A percentile compares a stretch with the other conserved stretches of the same genome.
phyloP scores from a whole-genome alignment of 2,797 vertebrate genomes.

The Mormyrops attenuatus region DNA sequence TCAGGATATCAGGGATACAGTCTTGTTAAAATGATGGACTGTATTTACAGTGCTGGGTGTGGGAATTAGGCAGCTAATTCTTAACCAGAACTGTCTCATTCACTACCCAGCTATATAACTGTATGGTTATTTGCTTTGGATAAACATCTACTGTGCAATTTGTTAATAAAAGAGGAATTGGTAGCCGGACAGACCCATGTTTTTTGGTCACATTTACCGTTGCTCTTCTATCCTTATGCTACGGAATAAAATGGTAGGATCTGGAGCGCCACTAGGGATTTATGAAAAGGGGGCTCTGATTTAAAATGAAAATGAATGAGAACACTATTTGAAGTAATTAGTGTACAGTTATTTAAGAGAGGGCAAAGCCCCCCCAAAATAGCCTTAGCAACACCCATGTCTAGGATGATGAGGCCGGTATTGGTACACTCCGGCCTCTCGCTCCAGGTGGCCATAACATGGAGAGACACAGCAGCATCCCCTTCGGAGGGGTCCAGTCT shows the following conservation, averaged over 20 bases:
- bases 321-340: not conserved
- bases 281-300: not conserved
- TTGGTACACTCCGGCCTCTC: not conserved
- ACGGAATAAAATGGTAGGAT: not conserved
- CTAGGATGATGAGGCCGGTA: not conserved
- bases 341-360: not conserved
- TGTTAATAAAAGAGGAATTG: not conserved
- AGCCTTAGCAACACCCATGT: not conserved
- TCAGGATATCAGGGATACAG: not conserved
- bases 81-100: not conserved
- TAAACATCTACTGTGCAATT: not conserved
- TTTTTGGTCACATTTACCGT: not conserved
- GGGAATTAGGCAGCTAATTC: not conserved
- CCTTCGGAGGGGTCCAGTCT: conserved; percentile 56
- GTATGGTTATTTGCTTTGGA: not conserved
- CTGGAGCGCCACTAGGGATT: not conserved
- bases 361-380: not conserved
- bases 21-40: not conserved
- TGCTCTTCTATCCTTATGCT: not conserved
- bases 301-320: not conserved
- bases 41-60: not conserved
- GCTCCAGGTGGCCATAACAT: conserved; percentile 40
- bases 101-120: not conserved
- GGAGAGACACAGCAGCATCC: conserved; percentile 16
- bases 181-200: not conserved